A percentile compares a stretch with the other conserved stretches of the same genome.
Evolutionary conservation across 2,888 invertebrate species (phyloP).

Genomic region (Lacanobia wlatinum): DNA sequence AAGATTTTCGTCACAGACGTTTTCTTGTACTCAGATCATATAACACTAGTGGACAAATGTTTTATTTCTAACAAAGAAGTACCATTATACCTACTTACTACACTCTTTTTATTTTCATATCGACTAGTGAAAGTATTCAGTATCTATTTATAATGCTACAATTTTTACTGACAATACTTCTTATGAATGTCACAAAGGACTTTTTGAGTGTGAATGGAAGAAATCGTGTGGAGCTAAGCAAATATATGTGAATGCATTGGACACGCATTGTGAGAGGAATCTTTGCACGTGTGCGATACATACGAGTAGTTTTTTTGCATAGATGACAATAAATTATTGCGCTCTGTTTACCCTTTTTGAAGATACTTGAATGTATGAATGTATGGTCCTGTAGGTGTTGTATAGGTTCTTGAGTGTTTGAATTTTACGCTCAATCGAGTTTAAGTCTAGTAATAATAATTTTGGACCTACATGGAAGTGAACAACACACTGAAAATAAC

Average conservation of each 20-base stretch:
- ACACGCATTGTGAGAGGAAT: constrained; percentile 76
- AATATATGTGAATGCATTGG: constrained; percentile 81
- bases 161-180: constrained; percentile 42
- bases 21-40: constrained; percentile 15
- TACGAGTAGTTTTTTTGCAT: constrained; percentile 70
- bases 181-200: constrained; percentile 54
- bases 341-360: constrained; percentile 78
- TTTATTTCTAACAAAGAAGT: constrained; percentile 16
- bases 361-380: constrained; percentile 52
- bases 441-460: constrained; percentile 14
- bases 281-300: constrained; percentile 82
- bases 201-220: constrained; percentile 73
- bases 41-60: constrained; percentile 11
- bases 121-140: constrained; percentile 45
- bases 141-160: constrained; percentile 1
- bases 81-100: neutral
- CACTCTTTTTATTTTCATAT: neutral
- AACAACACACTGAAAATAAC: neutral
- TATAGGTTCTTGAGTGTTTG: constrained; percentile 27
- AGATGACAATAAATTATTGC: constrained; percentile 78
- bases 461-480: constrained; percentile 17
- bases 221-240: constrained; percentile 72
- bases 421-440: constrained; percentile 49
- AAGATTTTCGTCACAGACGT: constrained; percentile 2
- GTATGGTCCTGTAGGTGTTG: constrained; percentile 29